Evolutionary conservation across 2,797 vertebrate genomes (phyloP).

Genomic region (Lepilemur septentrionalis): DNA sequence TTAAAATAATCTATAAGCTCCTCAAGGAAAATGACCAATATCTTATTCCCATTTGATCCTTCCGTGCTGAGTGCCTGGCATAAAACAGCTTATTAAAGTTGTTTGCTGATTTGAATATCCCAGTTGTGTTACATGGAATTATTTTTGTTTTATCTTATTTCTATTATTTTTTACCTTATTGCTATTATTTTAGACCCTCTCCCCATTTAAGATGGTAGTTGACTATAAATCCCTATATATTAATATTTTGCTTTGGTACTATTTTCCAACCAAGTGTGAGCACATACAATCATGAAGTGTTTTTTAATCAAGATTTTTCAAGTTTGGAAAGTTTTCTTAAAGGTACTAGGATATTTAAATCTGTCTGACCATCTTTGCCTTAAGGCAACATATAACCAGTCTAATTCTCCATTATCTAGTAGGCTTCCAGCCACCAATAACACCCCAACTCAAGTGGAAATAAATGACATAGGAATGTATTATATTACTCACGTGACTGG

Average conservation of each 20-base stretch:
- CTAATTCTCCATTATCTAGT: background rate
- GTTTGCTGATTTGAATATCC: background rate
- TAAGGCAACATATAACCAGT: background rate
- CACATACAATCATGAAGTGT: background rate
- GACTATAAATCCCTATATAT: background rate
- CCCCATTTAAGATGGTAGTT: background rate
- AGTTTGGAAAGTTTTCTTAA: background rate
- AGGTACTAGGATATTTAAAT: background rate
- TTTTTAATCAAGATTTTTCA: slow-evolving; percentile 29
- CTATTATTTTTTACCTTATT: slow-evolving; percentile 1
- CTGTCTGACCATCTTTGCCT: background rate
- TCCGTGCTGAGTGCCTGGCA: background rate
- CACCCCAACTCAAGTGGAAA: background rate
- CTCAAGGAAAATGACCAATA: background rate
- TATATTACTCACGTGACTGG: background rate
- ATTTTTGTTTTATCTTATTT: background rate
- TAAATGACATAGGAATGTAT: background rate
- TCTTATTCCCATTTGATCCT: background rate
- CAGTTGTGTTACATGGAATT: background rate
- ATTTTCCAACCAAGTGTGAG: background rate
- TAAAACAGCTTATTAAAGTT: background rate
- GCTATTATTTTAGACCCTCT: background rate
- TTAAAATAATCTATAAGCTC: background rate
- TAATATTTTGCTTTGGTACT: background rate
- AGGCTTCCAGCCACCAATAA: background rate